A percentile compares a stretch with the other conserved stretches of the same genome.
Conservation (phyloP, 2,888 invertebrate genomes). For the Axea sp. region DNA sequence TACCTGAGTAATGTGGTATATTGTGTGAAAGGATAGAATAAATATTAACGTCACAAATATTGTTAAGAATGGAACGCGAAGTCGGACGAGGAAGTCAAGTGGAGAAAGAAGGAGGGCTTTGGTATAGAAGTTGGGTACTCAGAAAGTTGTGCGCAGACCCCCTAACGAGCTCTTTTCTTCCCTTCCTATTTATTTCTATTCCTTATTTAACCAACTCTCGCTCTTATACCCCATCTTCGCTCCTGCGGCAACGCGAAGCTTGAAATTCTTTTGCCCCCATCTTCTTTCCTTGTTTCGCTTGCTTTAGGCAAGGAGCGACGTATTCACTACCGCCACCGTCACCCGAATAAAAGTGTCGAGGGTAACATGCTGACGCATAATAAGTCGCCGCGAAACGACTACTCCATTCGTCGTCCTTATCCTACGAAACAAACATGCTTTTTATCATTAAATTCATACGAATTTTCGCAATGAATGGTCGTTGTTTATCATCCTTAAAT, state of each 20-base stretch:
- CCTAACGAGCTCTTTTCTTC: conserved; percentile 76
- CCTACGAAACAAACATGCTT: conserved; percentile 56
- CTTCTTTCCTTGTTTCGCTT: conserved; percentile 39
- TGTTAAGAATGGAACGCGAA: conserved; percentile 56
- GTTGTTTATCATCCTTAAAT: conserved; percentile 43
- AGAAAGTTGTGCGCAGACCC: conserved; percentile 72
- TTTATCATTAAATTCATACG: conserved; percentile 60
- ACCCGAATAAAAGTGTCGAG: conserved; percentile 71
- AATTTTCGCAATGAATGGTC: conserved; percentile 23
- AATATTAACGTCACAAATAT: conserved; percentile 64
- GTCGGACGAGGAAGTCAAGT: conserved; percentile 59
- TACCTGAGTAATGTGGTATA: conserved; percentile 34
- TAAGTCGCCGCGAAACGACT: conserved; percentile 65
- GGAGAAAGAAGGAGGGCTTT: conserved; percentile 65
- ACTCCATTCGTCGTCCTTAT: conserved; percentile 55
- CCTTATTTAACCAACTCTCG: conserved; percentile 77
- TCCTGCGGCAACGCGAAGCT: conserved; percentile 58
- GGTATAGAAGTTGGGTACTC: conserved; percentile 73
- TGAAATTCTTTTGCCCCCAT: conserved; percentile 63
- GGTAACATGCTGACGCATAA: conserved; percentile 71
- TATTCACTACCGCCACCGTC: conserved; percentile 64
- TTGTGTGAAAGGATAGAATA: conserved; percentile 61
- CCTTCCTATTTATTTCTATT: conserved; percentile 78
- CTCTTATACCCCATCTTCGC: conserved; percentile 63
- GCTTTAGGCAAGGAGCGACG: conserved; percentile 43